Percentiles rank a stretch among this genome's conserved stretches.
phyloP scores from a whole-genome alignment of 2,797 vertebrate species.

The Poliocrania exsul region DNA sequence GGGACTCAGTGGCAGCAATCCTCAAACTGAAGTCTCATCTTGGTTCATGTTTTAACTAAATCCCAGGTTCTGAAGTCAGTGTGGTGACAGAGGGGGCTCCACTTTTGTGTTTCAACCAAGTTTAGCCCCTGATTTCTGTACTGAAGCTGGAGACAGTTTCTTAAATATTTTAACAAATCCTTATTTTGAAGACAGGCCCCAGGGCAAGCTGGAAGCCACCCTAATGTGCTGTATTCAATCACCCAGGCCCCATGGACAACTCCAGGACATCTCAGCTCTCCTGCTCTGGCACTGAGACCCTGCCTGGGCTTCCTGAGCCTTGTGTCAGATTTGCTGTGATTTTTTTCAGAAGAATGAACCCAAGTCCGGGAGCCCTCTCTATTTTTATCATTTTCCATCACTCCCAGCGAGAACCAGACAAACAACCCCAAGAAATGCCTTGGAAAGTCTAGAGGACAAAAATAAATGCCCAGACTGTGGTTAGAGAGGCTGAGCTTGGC shows the following conservation, averaged over 20 bases:
- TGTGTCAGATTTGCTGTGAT: not conserved
- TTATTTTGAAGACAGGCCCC: not conserved
- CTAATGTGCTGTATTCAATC: not conserved
- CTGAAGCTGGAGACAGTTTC: not conserved
- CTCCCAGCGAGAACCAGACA: conserved; percentile 24
- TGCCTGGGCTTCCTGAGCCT: not conserved
- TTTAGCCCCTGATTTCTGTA: not conserved
- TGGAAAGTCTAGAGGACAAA: conserved; percentile 23
- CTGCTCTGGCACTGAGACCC: not conserved
- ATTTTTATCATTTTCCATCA: conserved; percentile 32
- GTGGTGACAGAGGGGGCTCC: not conserved
- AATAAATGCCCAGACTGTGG: conserved; percentile 57
- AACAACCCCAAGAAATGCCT: conserved; percentile 31
- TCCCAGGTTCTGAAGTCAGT: rapidly evolving
- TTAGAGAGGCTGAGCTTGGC: conserved; percentile 24
- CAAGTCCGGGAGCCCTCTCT: not conserved
- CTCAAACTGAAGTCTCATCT: not conserved
- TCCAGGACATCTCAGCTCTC: not conserved
- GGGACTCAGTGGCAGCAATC: not conserved
- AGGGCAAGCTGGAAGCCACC: not conserved
- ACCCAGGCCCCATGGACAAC: not conserved
- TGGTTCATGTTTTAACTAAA: not conserved
- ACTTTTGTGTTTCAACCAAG: rapidly evolving
- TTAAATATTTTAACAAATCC: not conserved
- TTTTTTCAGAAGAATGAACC: not conserved